A percentile compares a stretch with the other conserved stretches of the same genome.
Conservation (phyloP, 2,113 vertebrate species). For the Ptilorrhoa leucosticta region DNA sequence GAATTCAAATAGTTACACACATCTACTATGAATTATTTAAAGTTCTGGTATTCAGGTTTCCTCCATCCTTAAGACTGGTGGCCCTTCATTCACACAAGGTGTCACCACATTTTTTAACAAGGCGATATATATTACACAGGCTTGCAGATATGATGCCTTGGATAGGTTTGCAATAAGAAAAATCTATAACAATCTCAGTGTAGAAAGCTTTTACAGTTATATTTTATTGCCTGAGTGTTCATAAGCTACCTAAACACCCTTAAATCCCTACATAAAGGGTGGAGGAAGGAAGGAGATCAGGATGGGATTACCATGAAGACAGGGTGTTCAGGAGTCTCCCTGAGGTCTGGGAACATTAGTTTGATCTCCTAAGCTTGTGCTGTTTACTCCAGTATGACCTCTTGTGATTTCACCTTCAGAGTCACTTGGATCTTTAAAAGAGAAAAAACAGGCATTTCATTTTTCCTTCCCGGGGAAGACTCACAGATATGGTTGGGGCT, state of each 20-base stretch:
- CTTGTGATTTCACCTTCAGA: background rate
- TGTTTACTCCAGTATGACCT: background rate
- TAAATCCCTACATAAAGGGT: background rate
- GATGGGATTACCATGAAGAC: background rate
- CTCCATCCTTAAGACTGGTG: background rate
- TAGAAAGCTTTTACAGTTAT: background rate
- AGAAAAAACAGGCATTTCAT: background rate
- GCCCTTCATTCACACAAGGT: background rate
- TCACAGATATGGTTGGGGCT: background rate
- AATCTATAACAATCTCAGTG: background rate
- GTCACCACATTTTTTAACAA: background rate
- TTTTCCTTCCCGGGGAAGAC: background rate
- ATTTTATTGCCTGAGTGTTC: background rate
- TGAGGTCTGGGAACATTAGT: background rate
- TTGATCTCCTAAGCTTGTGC: background rate
- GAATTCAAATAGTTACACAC: background rate
- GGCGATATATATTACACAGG: rapidly evolving
- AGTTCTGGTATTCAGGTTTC: background rate
- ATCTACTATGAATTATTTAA: background rate
- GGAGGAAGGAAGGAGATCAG: background rate
- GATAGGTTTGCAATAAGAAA: background rate
- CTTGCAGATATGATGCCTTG: background rate
- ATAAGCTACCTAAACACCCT: background rate
- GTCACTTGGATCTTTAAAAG: background rate
- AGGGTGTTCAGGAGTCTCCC: background rate